Base-by-base conservation (phyloP, 2,113 vertebrate genomes). In the Phyllostomus discolor region DNA sequence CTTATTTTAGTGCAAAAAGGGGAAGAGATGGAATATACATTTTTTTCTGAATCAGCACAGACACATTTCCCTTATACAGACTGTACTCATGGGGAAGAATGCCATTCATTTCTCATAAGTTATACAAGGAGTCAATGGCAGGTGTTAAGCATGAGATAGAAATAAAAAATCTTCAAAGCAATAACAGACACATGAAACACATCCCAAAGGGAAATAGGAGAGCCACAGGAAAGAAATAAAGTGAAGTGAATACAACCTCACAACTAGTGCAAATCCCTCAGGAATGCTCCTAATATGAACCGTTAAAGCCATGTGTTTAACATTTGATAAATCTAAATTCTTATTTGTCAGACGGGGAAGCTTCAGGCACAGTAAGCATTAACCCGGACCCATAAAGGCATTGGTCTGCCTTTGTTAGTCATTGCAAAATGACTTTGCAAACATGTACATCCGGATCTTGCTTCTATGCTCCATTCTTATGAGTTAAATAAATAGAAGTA, bases 151-250 rank as follows among this genome's bases (percentile, higher is more conserved):
- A 97, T 95, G 90, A 97, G 91, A 94, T 57, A 96, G 94, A 97
- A 97, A 96, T 94, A 88, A 97, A 96, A 97, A 97, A 97, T 96
- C 97, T 98, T 97, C 93, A 98, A 97, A 98, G 97, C 89, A 97
- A 96, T 96, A 97, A 93, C 78, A 97, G 91, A 95, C 87, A 93
- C 91, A 96, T 87, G 95, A 97, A 97, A 94, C 80, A 84, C 87
- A 95, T 96, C 97, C 96, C 97, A 93, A 75, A 97, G 96, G 91
- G 94, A 97, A 96, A 95, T 62, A 78, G 88, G 72, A 94, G 87
- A 96, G 92, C 91, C 95, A 96, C 93, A 82, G 93, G 84, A 96
- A 97, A 97, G 93, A 95, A 97, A 96, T 91, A 89, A 97, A 97
- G 94, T 81, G 86, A 96, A 96, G 96, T 96, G 97, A 97, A 95